These are phyloP conservation scores for Crepidodera aurea DNA, from an alignment of 2,888 invertebrate species.

Conservation along the genomic window DNA sequence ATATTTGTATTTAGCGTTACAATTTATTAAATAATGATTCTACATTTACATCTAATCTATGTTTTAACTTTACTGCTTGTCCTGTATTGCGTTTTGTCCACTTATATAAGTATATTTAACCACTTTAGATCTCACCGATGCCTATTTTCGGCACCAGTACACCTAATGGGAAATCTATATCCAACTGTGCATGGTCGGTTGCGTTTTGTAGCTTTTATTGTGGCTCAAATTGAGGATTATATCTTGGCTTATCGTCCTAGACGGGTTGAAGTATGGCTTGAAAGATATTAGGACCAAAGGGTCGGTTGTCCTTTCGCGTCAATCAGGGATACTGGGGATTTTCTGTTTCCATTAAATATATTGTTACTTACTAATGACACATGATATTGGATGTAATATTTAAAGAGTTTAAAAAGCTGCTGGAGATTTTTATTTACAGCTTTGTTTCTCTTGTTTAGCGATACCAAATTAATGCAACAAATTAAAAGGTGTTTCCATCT, in stretches of 20 bases:
- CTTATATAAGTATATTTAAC: not conserved
- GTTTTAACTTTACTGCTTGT: too few relatives aligned
- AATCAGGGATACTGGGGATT: not conserved
- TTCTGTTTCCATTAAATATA: not conserved
- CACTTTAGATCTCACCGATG: conserved; percentile 33
- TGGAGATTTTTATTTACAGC: too few relatives aligned
- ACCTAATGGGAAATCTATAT: conserved; percentile 57
- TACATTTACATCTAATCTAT: too few relatives aligned
- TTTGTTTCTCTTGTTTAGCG: too few relatives aligned
- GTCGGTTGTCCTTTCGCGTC: not conserved
- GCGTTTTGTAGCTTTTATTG: conserved; percentile 54
- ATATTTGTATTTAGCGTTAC: too few relatives aligned
- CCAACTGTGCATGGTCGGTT: conserved; percentile 50
- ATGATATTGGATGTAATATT: too few relatives aligned
- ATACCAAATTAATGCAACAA: too few relatives aligned
- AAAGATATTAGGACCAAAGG: conserved; percentile 16
- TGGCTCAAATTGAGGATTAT: conserved; percentile 48
- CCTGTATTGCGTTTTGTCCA: conserved; percentile 1
- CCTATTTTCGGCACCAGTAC: conserved; percentile 52
- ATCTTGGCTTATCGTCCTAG: conserved; percentile 38
- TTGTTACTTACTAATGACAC: too few relatives aligned
- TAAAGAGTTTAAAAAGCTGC: too few relatives aligned
- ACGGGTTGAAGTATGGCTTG: conserved; percentile 15
- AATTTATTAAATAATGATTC: too few relatives aligned
- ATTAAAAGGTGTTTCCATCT: too few relatives aligned